These are phyloP conservation scores for Drosophila parvula DNA, from an alignment of 1,140 invertebrate species.

Conservation along the genomic window DNA sequence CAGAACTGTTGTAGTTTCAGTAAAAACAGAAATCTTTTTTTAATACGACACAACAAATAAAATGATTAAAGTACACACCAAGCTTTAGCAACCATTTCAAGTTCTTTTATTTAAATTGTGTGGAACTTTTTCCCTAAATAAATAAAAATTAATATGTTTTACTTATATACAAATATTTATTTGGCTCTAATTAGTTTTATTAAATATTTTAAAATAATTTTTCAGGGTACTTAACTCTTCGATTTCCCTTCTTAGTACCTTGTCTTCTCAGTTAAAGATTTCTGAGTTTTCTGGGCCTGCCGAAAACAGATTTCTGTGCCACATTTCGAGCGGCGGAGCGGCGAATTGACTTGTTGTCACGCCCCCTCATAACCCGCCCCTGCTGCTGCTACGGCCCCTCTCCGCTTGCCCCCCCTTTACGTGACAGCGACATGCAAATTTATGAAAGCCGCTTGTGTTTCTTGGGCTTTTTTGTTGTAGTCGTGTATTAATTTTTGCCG, in stretches of 20 bases:
- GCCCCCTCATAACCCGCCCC: constrained; percentile 64
- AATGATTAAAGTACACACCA: too few relatives aligned
- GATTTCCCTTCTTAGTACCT: background rate
- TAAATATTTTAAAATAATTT: background rate
- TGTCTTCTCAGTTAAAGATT: constrained; percentile 38
- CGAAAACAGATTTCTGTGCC: constrained; percentile 55
- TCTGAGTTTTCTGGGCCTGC: constrained; percentile 37
- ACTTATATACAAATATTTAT: background rate
- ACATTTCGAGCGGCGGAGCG: constrained; percentile 58
- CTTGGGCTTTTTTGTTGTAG: constrained; percentile 44
- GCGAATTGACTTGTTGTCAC: constrained; percentile 80
- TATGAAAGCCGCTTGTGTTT: constrained; percentile 78
- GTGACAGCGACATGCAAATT: constrained; percentile 76
- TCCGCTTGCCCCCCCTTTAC: constrained; percentile 10
- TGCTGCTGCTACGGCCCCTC: constrained; percentile 11
- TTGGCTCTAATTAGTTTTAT: background rate
- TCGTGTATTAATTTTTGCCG: constrained; percentile 71
- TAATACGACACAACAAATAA: too few relatives aligned
- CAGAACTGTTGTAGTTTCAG: too few relatives aligned
- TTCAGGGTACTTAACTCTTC: constrained; percentile 7
- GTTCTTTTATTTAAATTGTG: background rate
- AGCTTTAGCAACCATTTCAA: background rate
- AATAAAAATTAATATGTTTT: background rate
- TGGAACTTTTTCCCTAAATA: background rate
- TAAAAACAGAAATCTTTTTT: too few relatives aligned